These are phyloP conservation scores for Dendropsophus ebraccatus DNA, from an alignment of 2,113 vertebrate species.

Conservation along the genomic window DNA sequence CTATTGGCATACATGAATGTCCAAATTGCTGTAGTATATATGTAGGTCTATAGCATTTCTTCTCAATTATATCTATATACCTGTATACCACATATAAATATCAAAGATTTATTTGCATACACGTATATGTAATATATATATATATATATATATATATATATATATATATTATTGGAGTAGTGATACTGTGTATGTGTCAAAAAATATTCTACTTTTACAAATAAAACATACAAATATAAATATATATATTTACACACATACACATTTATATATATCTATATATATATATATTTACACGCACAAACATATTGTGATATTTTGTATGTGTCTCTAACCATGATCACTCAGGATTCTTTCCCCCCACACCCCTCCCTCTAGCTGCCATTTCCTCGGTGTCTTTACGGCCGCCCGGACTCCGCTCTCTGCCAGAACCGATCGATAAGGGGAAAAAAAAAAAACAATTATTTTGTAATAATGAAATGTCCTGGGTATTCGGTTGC, in stretches of 20 bases:
- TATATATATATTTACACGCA: conserved; percentile 15
- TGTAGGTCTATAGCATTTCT: too few species aligned
- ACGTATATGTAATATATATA: neutral
- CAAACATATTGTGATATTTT: conserved; percentile 4
- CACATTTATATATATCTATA: too few species aligned
- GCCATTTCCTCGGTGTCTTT: conserved; percentile 59
- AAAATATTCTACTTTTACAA: too few species aligned
- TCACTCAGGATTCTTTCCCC: conserved; percentile 38
- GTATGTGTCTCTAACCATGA: conserved; percentile 40
- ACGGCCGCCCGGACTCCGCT: conserved; percentile 59
- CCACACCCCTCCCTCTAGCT: conserved; percentile 40
- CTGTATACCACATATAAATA: neutral
- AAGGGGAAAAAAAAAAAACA: conserved; percentile 59
- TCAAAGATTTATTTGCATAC: neutral
- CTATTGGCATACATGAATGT: neutral
- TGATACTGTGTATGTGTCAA: too few species aligned
- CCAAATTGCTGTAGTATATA: neutral
- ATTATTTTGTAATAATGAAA: conserved; percentile 61
- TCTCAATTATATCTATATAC: too few species aligned
- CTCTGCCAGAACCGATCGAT: conserved; percentile 60
- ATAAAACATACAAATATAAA: too few species aligned
- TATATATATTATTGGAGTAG: neutral
- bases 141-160: neutral
- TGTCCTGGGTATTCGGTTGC: conserved; percentile 60
- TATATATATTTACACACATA: neutral